Evolutionary conservation across 2,797 vertebrate genomes (phyloP).

Genomic region (Pantherophis alleghaniensis): DNA sequence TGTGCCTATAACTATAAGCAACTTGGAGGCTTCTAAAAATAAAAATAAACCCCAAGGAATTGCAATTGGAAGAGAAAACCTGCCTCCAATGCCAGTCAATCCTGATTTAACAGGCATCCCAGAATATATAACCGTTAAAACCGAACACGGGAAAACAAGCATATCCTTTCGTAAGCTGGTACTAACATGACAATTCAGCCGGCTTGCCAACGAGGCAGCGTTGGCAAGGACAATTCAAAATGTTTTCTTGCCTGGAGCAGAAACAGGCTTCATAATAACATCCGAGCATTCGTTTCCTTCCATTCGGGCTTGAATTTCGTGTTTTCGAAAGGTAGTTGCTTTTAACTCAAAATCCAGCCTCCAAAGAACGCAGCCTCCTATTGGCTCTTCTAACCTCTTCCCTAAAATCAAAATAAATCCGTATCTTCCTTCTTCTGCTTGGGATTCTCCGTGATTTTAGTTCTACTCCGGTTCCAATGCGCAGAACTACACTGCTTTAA

Average conservation of each 20-base stretch:
- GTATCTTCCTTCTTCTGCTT: background rate
- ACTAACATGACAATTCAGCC: background rate
- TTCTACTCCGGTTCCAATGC: background rate
- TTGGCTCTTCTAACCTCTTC: background rate
- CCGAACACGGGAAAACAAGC: background rate
- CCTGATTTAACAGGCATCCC: background rate
- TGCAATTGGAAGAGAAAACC: background rate
- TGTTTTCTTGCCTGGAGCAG: background rate
- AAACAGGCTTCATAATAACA: background rate
- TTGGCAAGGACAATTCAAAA: background rate
- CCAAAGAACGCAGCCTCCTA: fast-evolving
- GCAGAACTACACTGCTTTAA: background rate
- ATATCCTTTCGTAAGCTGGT: background rate
- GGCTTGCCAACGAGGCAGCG: background rate
- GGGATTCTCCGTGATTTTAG: fast-evolving
- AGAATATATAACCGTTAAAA: background rate
- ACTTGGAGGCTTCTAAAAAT: background rate
- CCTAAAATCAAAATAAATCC: background rate
- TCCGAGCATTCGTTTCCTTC: background rate
- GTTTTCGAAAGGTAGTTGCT: slow-evolving; percentile 9
- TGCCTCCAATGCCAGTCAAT: background rate
- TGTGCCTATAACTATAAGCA: background rate
- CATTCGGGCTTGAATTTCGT: background rate
- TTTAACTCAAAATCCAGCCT: background rate
- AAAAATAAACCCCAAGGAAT: background rate